Base-by-base conservation (phyloP, 2,113 vertebrate species). In the Eudyptes chrysolophus region DNA sequence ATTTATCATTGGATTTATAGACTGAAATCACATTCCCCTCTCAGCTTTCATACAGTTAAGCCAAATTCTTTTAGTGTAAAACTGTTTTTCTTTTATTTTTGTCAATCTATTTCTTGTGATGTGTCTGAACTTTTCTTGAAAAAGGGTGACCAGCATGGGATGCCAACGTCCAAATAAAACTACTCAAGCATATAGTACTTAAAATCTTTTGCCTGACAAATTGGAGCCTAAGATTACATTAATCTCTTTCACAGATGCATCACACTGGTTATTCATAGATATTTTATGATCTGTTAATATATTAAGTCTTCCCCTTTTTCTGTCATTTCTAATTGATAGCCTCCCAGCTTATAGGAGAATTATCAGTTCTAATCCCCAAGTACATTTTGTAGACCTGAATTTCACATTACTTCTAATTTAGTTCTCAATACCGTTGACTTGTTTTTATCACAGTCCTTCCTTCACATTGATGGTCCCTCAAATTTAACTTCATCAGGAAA, bases 131-230 rank as follows among this genome's bases (percentile, higher is more conserved):
- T 55, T 66, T 48, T 51, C 7, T 72, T 76, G 2, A 52, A 65
- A 68, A 62, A 32, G 3, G 0, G 1, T 46, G 16, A 46, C 32
- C 7, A 48, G 3, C 3, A 48, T 14, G 7, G 10, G 7, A 42
- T 66, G 5, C 2, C 22, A 92, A 29, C 13, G 32, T 36, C 7
- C 12, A 82, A 72, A 79, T 27, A 48, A 68, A 92, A 49, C 2
- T n/a, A 36, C 7, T 76, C 9, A 57, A 76, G 22, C 7, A 21
- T 7, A 26, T 2, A 68, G 3, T n/a, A 34, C 6, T 64, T 85
- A 55, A 95, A 92, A 60, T 76, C 1, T 79, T 89, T 66, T 68
- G 2, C 4, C 15, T 27, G 5, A 61, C 4, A 66, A 57, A 25
- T 32, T 62, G 3, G 25, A 89, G 16, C 2, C 8, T 52, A 46